Base-by-base conservation (phyloP, 2,888 invertebrate genomes). In the Sarcophaga carnaria region DNA sequence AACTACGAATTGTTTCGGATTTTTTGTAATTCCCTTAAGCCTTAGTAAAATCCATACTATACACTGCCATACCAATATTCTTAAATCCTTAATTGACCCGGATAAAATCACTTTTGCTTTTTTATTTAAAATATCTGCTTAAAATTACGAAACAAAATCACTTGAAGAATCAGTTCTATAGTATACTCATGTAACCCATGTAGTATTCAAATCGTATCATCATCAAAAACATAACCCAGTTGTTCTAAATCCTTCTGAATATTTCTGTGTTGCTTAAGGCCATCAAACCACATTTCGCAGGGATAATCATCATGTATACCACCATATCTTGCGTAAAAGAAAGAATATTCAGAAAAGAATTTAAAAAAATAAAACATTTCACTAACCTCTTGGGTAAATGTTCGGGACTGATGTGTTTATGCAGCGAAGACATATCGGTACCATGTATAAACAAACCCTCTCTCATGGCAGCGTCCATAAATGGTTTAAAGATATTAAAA, bases 401-500 rank as follows among this genome's bases (percentile, higher is more conserved):
- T 67, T 95, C 95, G 0, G 96, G 96, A 62, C 94, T 93, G 17
- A 97, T 95, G 91, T 97, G 96, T 87, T 96, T 95, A 90, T 97
- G 97, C 0, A 97, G 94, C 1, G 96, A 96, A 37, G 94, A 94
- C 94, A 95, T 94, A 91, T 97, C 95, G 72, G 95, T 94, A 0
- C 97, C 97, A 92, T 97, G 97, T 60, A 93, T 90, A 88, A 92
- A 94, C 8, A 95, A 91, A 64, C 94, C 94, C 25, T 96, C 94
- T 14, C 94, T 94, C 96, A 97, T 97, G 49, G 94, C 91, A 1
- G 95, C 93, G 90, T 95, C 96, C 37, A 97, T 93, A 37, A 97
- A 94, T 0, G 97, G 97, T 90, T 96, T 97, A 93, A 97, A 97
- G 22, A 97, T 95, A 88, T 95, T 95, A 92, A 96, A 97, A 75